Conservation (phyloP, 2,797 vertebrate genomes). For the Trachurus trachurus region DNA sequence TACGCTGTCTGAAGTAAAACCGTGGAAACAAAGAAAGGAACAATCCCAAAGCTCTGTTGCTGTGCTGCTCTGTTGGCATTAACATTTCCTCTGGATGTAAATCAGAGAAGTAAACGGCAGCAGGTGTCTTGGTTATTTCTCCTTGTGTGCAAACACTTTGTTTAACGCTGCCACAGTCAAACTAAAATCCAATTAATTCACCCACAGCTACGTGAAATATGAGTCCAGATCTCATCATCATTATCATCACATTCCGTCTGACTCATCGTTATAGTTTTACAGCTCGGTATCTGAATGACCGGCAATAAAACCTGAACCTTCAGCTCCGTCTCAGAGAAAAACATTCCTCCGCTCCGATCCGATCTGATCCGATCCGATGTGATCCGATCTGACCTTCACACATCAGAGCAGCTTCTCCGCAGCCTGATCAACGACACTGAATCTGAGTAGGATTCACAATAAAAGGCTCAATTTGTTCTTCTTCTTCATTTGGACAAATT, state of each 20-base stretch:
- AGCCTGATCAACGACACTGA: too few relatives aligned
- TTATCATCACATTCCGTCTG: not conserved
- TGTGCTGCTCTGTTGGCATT: not conserved
- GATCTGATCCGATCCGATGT: too few relatives aligned
- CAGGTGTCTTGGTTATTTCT: not conserved
- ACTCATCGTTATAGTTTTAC: not conserved
- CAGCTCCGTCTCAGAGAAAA: not conserved
- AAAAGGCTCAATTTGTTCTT: not conserved
- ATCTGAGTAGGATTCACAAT: too few relatives aligned
- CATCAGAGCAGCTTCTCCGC: too few relatives aligned
- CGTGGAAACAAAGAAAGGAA: slow-evolving; percentile 27
- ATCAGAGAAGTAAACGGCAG: not conserved
- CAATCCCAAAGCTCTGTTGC: slow-evolving; percentile 10
- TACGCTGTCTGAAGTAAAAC: not conserved
- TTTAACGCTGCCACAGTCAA: not conserved
- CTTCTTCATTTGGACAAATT: not conserved
- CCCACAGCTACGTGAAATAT: not conserved
- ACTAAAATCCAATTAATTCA: not conserved
- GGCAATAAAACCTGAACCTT: not conserved
- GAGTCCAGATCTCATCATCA: not conserved
- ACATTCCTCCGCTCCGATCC: not conserved
- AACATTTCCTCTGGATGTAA: not conserved
- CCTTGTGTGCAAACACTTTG: not conserved
- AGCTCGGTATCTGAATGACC: not conserved
- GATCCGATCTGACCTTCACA: too few relatives aligned